These are phyloP conservation scores for Abrostola tripartita DNA, from an alignment of 2,888 invertebrate species.

Conservation along the genomic window DNA sequence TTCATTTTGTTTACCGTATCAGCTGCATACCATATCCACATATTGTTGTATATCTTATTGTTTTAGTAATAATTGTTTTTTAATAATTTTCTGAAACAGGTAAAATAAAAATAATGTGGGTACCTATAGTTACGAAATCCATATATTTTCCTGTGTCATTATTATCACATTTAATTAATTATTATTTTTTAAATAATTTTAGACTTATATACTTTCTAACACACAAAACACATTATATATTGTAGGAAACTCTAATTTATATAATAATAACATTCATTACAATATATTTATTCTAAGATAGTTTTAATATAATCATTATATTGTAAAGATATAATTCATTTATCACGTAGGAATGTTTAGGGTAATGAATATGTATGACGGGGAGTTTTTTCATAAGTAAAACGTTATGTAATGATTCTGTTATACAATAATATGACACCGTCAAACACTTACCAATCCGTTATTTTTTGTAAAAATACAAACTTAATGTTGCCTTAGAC, in stretches of 20 bases:
- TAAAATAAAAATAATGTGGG: slow-evolving; percentile 62
- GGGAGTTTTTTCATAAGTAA: slow-evolving; percentile 16
- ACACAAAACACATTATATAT: not conserved
- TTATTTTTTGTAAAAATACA: slow-evolving; percentile 32
- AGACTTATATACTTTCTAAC: slow-evolving; percentile 9
- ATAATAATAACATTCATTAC: slow-evolving; percentile 16
- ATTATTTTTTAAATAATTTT: slow-evolving; percentile 27
- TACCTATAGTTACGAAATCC: slow-evolving; percentile 35
- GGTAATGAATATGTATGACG: slow-evolving; percentile 13
- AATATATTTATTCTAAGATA: slow-evolving; percentile 17
- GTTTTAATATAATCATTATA: slow-evolving; percentile 12
- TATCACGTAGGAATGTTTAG: slow-evolving; percentile 36
- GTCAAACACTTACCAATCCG: slow-evolving; percentile 18
- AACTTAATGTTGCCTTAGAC: slow-evolving; percentile 21
- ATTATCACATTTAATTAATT: slow-evolving; percentile 35
- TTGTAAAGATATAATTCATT: slow-evolving; percentile 21
- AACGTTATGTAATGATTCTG: slow-evolving; percentile 28
- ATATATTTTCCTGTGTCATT: slow-evolving; percentile 49
- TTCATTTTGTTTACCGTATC: too few species aligned
- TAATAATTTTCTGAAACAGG: slow-evolving; percentile 14
- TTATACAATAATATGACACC: slow-evolving; percentile 33
- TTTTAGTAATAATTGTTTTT: too few species aligned
- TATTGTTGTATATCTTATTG: too few species aligned
- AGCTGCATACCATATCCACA: too few species aligned
- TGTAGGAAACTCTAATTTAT: not conserved